phyloP scores from a whole-genome alignment of 2,888 invertebrate genomes.

The Ligdia adustata region DNA sequence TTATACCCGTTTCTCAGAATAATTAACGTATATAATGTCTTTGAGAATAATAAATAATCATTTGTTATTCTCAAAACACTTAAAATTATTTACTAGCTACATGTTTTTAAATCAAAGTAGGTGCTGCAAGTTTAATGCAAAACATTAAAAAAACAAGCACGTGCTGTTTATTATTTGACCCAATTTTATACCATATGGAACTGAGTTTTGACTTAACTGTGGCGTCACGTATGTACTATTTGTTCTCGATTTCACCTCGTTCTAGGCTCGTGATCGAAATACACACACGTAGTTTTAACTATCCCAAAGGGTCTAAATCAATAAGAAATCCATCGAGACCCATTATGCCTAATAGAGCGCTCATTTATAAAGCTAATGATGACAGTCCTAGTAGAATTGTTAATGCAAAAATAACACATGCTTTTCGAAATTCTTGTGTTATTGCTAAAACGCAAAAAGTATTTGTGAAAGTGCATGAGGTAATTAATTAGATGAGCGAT shows the following conservation, averaged over 20 bases:
- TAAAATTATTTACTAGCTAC: too few relatives aligned
- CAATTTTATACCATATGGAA: slow-evolving; percentile 30
- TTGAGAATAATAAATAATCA: too few relatives aligned
- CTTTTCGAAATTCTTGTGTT: slow-evolving; percentile 14
- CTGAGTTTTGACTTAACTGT: slow-evolving; percentile 31
- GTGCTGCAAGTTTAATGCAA: too few relatives aligned
- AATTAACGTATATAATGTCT: too few relatives aligned
- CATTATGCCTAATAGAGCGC: slow-evolving; percentile 22
- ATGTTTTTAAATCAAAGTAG: too few relatives aligned
- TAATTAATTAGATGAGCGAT: slow-evolving; percentile 7
- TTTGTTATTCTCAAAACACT: too few relatives aligned
- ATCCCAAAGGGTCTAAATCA: slow-evolving; percentile 19
- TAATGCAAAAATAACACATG: slow-evolving; percentile 23
- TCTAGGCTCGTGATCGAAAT: slow-evolving; percentile 35
- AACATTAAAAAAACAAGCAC: neutral
- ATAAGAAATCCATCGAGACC: slow-evolving; percentile 24
- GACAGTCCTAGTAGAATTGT: slow-evolving; percentile 22
- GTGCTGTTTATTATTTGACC: slow-evolving; percentile 29
- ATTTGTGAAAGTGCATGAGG: slow-evolving; percentile 20
- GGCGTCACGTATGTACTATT: slow-evolving; percentile 34
- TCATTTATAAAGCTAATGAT: slow-evolving; percentile 15
- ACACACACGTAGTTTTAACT: slow-evolving; percentile 24
- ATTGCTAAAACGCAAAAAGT: slow-evolving; percentile 4
- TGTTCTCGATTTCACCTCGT: slow-evolving; percentile 42
- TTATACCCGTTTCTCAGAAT: too few relatives aligned